Conservation (phyloP, 1,140 invertebrate species). For the Zaprionus capensis region DNA sequence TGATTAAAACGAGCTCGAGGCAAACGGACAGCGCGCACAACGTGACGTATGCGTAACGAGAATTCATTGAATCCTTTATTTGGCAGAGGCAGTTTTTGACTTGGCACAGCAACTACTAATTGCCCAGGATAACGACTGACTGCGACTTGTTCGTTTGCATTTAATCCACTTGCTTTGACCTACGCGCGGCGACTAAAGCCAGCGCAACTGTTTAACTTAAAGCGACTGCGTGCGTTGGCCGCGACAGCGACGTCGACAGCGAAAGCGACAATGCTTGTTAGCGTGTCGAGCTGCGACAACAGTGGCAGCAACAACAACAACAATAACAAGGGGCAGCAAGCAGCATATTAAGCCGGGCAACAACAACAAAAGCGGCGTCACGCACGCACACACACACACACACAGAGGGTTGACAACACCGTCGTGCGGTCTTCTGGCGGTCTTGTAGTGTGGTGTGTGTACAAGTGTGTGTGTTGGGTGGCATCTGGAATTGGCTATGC, state of each 20-base stretch:
- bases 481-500: constrained; percentile 43
- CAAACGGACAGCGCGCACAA: constrained; percentile 43
- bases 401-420: constrained; percentile 1
- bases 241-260: constrained; percentile 26
- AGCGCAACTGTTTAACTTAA: constrained; percentile 61
- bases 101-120: constrained; percentile 53
- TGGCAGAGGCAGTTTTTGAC: constrained; percentile 46
- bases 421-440: constrained; percentile 63
- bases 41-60: constrained; percentile 59
- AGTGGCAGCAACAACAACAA: constrained; percentile 42
- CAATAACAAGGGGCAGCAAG: constrained; percentile 41
- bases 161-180: constrained; percentile 80
- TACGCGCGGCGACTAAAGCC: constrained; percentile 73
- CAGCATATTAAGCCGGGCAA: constrained; percentile 25
- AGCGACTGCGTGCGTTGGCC: constrained; percentile 52
- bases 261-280: constrained; percentile 60
- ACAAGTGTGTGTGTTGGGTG: constrained; percentile 15
- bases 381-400: constrained; percentile 35
- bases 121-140: constrained; percentile 67
- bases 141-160: constrained; percentile 40
- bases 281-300: constrained; percentile 65
- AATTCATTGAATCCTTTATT: constrained; percentile 41
- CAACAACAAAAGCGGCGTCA: constrained; percentile 17
- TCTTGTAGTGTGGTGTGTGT: constrained; percentile 41
- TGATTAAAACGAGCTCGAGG: constrained; percentile 58